Conservation (phyloP, 2,888 invertebrate genomes). For the Pedicia rivosa region DNA sequence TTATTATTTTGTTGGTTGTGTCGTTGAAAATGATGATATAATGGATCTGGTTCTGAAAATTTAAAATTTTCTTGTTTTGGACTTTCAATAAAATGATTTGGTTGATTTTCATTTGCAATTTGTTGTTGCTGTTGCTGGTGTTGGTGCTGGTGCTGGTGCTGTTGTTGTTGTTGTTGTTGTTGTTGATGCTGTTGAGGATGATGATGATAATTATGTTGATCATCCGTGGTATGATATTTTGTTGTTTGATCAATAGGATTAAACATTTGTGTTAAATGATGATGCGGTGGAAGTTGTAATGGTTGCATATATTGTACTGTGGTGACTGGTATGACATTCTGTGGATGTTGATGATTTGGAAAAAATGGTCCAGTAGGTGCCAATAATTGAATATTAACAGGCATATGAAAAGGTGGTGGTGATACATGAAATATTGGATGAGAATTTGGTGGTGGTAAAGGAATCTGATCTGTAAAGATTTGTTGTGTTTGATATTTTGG, state of each 20-base stretch:
- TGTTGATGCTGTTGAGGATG: slow-evolving; percentile 17
- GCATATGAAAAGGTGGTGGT: slow-evolving; percentile 7
- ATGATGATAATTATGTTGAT: slow-evolving; percentile 16
- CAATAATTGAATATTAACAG: not conserved
- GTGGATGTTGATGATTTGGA: slow-evolving; percentile 1
- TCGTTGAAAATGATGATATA: slow-evolving; percentile 19
- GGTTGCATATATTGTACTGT: slow-evolving; percentile 2
- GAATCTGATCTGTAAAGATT: slow-evolving; percentile 2
- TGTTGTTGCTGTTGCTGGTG: slow-evolving; percentile 17
- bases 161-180: slow-evolving; percentile 12
- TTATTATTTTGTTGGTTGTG: slow-evolving; percentile 4
- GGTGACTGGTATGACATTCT: slow-evolving; percentile 1
- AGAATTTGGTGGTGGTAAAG: too few species aligned
- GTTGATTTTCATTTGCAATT: slow-evolving; percentile 14
- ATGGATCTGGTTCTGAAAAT: slow-evolving; percentile 35
- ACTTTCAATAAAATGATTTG: too few species aligned
- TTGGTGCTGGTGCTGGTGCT: not conserved
- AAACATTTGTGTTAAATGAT: not conserved
- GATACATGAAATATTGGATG: slow-evolving; percentile 4
- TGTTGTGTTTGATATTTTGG: slow-evolving; percentile 5
- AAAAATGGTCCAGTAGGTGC: not conserved
- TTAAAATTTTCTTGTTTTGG: slow-evolving; percentile 22
- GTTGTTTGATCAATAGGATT: slow-evolving; percentile 7
- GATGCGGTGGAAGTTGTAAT: not conserved
- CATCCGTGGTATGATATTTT: slow-evolving; percentile 12